Base-by-base conservation (phyloP, 2,888 invertebrate species). In the Cacoxenus indagator region DNA sequence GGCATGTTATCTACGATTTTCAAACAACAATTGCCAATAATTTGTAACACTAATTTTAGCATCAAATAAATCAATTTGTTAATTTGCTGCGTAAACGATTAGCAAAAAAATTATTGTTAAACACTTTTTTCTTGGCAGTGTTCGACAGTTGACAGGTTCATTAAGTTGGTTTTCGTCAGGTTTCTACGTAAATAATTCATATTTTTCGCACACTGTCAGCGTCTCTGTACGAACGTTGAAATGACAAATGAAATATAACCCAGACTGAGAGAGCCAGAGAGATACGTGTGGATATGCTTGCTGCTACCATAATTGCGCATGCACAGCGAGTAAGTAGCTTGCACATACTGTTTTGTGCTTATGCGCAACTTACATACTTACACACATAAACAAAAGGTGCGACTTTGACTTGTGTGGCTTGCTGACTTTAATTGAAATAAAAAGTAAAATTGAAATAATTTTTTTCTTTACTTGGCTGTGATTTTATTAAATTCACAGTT, bases 231-330 rank as follows among this genome's bases (percentile, higher is more conserved):
- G 51, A 1, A 37, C 14, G 37, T 11, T 2, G 9, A 37, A 37
- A 37, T 37, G 37, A 14, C 37, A 37, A 37, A 37, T 37, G 37
- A 37, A 8, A 37, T 37, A 37, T 14, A 37, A 37, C 9, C 14
- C 37, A 37, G 37, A 37, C 37, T 37, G 14, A 37, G 14, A 14
- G 2, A 14, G 14, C 14, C 37, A 37, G 37, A 37, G 4, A 31
- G 5, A 31, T 31, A 31, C 5, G 9, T 37, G 14, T 24, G n/a
- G 5, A 54, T 4, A 54, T 14, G n/a, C 55, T 4, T 59, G 74
- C 43, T 14, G 37, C 11, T n/a, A 24, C n/a, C 68, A 65, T 70
- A 27, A 76, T 83, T 79, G 70, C 59, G 71, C 78, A 81, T 81
- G 82, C 83, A 73, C 14, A 62, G 55, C 72, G 45, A 71, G 76